Evolutionary conservation across 1,140 invertebrate genomes (phyloP), one percentile per base, ranked within the genome.

Genomic region (Dendrolimus punctatus): DNA sequence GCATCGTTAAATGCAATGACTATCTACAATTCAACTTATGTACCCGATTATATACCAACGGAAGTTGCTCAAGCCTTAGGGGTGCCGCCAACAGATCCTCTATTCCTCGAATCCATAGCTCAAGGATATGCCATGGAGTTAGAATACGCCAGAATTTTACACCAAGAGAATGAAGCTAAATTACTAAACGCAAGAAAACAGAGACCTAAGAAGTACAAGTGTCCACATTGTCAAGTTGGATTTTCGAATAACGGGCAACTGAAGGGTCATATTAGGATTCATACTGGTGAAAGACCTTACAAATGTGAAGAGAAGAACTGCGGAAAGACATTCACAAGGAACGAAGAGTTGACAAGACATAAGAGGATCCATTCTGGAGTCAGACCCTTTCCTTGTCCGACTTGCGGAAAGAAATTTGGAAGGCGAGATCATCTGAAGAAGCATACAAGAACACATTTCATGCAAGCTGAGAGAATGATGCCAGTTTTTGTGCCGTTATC

Each of bases 241-340:
- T 98, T 98, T 73, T 96, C 95, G 40, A 98, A 98, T 76, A 97
- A 97, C 76, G 96, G 96, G 0, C 96, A 98, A 70, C 88, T 98
- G 0, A 96, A 95, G 77, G 96, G 96, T 53, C 96, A 98, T 72
- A 91, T 96, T 8, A 88, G 96, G 23, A 97, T 97, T 46, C 96
- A 98, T 76, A 97, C 96, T 42, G 96, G 95, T 91, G 95, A 97
- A 76, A 85, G 95, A 46, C 96, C 96, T 0, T 97, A 93, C 77
- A 92, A 93, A 62, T 98, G 96, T 75, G 94, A 96, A 46, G 90
- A 92, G 39, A 90, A 92, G 45, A 91, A 91, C 46, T 98, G 96
- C 69, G 94, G 93, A 0, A 97, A 97, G 78, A 93, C 93, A 0
- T 98, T 98, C 71, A 97, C 96, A 0, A 90, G 96, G 57, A 98